Evolutionary conservation across 2,113 vertebrate species (phyloP).

Genomic region (Alethe diademata): DNA sequence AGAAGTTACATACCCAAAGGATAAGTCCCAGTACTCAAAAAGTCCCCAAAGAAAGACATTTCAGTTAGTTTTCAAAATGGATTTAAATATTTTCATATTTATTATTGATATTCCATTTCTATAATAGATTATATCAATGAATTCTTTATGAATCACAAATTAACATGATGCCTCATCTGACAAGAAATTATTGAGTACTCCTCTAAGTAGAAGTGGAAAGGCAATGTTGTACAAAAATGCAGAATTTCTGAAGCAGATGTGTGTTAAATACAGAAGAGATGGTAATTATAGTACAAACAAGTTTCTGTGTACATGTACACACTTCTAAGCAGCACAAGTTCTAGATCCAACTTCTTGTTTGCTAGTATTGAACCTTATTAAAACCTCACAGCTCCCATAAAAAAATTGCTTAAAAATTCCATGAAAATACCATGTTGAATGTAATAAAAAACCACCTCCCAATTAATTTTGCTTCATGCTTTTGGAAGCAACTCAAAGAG

Average conservation of each 20-base stretch:
- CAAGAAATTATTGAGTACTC: neutral
- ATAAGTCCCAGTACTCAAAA: neutral
- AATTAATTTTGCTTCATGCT: neutral
- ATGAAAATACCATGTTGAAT: neutral
- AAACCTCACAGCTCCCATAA: fast-evolving
- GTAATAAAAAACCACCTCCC: neutral
- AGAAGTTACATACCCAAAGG: neutral
- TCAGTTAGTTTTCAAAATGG: neutral
- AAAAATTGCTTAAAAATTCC: neutral
- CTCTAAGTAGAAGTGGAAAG: neutral
- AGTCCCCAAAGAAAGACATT: neutral
- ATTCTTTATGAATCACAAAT: neutral
- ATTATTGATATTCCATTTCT: neutral
- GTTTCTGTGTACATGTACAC: neutral
- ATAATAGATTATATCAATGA: neutral
- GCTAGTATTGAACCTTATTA: neutral
- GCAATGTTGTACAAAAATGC: neutral
- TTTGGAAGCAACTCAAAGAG: neutral
- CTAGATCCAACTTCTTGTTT: neutral
- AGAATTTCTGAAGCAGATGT: neutral
- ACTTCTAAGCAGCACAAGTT: neutral
- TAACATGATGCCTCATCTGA: neutral
- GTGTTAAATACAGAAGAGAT: neutral
- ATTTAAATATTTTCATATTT: neutral
- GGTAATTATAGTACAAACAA: neutral